Base-by-base conservation (phyloP, 2,113 vertebrate species). In the Galeopterus variegatus region DNA sequence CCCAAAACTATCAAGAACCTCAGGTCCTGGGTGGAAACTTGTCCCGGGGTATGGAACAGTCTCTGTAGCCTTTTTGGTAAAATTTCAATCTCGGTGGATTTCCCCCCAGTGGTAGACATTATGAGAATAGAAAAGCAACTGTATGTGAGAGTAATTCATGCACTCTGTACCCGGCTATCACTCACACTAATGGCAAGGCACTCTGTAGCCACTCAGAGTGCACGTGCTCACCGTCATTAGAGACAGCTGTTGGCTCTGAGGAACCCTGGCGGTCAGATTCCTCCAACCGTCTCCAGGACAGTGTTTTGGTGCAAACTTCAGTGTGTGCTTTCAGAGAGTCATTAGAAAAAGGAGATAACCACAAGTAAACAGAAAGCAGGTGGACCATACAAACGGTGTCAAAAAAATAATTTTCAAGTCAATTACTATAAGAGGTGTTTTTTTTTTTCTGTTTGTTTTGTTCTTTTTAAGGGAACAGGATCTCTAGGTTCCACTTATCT, bases 341-440 rank as follows among this genome's bases (percentile, higher is more conserved):
- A 94, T 96, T 96, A 95, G 96, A 90, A n/a, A 93, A 54, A 69
- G 50, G 89, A 88, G 95, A 97, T 94, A 92, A 82, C 65, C 60
- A 23, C 31, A 77, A 64, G 83, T 81, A 93, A 97, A 98, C 73
- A 97, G 76, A 94, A 93, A 88, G 79, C 87, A 96, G 93, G 84
- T 96, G 83, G 89, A 70, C 77, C 67, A 80, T 67, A 41, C 45
- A 28, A 89, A 60, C 56, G 56, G 58, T 72, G 87, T 90, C 4
- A 36, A 24, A 60, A 80, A 95, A 80, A 84, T 84, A 62, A 77
- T 89, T 95, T 95, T 95, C 83, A 83, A 93, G 88, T 75, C 90
- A 72, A 90, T 97, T 62, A 94, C 62, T 76, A 1, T 75, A 84
- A 45, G 21, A 6, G 41, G 41, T 41, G 41, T 41, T 41, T 41